Evolutionary conservation across 2,888 invertebrate genomes (phyloP).

Genomic region (Cylloceria caligata): DNA sequence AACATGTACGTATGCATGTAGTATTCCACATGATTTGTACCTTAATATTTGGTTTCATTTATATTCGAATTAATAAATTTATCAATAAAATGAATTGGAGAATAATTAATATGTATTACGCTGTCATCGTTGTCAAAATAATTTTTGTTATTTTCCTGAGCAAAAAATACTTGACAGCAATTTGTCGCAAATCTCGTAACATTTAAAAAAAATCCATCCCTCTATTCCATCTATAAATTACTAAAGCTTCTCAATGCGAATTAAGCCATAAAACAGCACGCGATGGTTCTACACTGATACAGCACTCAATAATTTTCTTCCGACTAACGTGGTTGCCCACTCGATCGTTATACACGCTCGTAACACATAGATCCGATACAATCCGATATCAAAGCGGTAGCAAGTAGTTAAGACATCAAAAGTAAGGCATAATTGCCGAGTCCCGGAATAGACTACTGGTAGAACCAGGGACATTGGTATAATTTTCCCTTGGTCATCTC

Average conservation of each 20-base stretch:
- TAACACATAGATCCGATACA: constrained; percentile 24
- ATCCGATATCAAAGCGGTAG: constrained; percentile 27
- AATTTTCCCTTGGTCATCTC: constrained; percentile 30
- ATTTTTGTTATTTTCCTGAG: background rate
- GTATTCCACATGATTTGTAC: too few relatives aligned
- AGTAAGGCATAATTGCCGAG: constrained; percentile 18
- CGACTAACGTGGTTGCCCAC: background rate
- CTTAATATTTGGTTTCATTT: too few relatives aligned
- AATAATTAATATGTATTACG: too few relatives aligned
- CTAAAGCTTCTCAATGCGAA: background rate
- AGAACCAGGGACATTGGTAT: constrained; percentile 1
- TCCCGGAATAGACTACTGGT: constrained; percentile 4
- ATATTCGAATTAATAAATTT: too few relatives aligned
- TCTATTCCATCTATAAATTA: background rate
- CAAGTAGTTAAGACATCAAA: constrained; percentile 2
- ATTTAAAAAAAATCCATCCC: background rate
- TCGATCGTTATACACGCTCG: constrained; percentile 24
- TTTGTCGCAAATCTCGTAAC: background rate
- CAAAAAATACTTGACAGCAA: background rate
- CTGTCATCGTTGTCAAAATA: too few relatives aligned
- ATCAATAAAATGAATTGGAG: too few relatives aligned
- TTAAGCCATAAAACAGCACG: constrained; percentile 30
- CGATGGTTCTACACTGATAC: constrained; percentile 1
- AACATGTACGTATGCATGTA: too few relatives aligned
- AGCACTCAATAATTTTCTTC: constrained; percentile 34